These are phyloP conservation scores for Cricetomys ansorgei DNA, from an alignment of 2,113 vertebrate species.

Conservation along the genomic window DNA sequence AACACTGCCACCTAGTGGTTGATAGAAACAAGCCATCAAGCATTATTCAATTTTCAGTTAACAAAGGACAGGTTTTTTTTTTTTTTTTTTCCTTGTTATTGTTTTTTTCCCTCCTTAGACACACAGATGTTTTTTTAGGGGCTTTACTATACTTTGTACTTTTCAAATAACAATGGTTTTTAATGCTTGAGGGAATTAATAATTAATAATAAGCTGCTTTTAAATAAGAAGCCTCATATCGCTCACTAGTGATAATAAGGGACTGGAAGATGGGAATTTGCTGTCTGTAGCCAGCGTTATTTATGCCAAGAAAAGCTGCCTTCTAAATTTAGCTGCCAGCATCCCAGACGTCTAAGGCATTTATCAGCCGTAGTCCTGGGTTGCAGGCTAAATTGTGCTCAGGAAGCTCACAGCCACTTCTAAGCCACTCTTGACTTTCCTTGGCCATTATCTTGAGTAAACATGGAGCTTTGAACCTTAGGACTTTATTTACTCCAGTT, in stretches of 20 bases:
- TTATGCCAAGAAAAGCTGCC: neutral
- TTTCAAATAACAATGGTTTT: conserved; percentile 25
- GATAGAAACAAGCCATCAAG: neutral
- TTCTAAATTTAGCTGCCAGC: neutral
- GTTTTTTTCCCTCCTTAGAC: neutral
- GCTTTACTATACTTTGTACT: neutral
- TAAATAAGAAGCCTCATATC: neutral
- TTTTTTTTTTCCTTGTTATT: neutral
- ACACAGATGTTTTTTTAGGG: neutral
- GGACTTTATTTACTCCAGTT: neutral
- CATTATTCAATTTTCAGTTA: neutral
- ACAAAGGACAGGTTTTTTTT: neutral
- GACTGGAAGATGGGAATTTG: neutral
- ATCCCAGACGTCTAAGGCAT: neutral
- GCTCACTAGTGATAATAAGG: neutral
- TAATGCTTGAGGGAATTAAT: neutral
- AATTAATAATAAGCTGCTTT: neutral
- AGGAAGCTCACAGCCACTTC: neutral
- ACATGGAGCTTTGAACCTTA: neutral
- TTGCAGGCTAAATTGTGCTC: neutral
- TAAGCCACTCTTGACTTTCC: neutral
- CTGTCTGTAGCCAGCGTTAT: neutral
- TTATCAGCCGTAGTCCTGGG: neutral
- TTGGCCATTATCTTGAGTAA: neutral
- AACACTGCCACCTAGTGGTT: conserved; percentile 39